phyloP scores from a whole-genome alignment of 2,113 vertebrate species.

The Polypterus bichir region DNA sequence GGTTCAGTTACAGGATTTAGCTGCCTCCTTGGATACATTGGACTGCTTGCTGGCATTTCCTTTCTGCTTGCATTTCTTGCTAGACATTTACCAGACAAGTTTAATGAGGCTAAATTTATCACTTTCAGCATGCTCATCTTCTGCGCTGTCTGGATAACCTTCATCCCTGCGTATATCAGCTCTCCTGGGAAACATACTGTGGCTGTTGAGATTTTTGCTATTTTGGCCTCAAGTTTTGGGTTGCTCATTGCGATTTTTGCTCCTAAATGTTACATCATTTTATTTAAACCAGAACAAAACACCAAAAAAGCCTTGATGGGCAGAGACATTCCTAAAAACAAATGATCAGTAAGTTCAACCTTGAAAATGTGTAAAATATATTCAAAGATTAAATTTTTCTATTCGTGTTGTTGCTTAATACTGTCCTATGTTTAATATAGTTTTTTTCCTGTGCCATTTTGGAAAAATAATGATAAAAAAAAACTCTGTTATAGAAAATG shows the following conservation, averaged over 20 bases:
- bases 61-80: conserved; percentile 6
- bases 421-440: no score
- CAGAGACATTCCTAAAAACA: neutral
- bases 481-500: no score
- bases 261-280: conserved; percentile 11
- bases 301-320: conserved; percentile 1
- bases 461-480: no score
- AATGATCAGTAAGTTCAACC: no score
- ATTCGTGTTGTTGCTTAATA: no score
- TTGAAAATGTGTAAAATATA: no score
- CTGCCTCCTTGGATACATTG: neutral
- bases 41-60: conserved; percentile 2
- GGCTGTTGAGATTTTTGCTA: conserved; percentile 6
- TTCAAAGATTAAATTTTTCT: no score
- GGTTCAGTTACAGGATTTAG: neutral
- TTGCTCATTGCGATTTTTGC: conserved; percentile 11
- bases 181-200: conserved; percentile 6
- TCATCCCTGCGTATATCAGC: conserved; percentile 3
- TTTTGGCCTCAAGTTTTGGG: conserved; percentile 9
- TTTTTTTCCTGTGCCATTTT: no score
- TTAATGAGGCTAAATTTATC: conserved; percentile 7
- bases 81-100: conserved; percentile 4
- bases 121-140: conserved; percentile 8
- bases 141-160: conserved; percentile 2
- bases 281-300: conserved; percentile 9